Evolutionary conservation across 2,797 vertebrate genomes (phyloP).

Genomic region (Enteromius radiatus): DNA sequence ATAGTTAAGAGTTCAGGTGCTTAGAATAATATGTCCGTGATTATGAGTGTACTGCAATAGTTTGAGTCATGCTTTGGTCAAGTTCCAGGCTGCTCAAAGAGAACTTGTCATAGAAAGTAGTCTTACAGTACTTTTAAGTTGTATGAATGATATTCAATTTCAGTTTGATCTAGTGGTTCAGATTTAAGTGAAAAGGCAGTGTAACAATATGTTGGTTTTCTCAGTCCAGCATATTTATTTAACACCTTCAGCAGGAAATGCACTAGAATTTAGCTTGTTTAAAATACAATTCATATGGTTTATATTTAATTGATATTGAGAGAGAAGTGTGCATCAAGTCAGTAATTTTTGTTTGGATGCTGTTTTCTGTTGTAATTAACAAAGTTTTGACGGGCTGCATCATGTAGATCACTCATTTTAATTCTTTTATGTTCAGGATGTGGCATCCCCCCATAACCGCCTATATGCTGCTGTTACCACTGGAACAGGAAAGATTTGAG

Average conservation of each 20-base stretch:
- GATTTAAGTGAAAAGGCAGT: too few relatives aligned
- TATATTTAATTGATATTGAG: not conserved
- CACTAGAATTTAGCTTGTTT: not conserved
- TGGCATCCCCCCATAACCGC: slow-evolving; percentile 13
- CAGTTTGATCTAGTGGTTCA: not conserved
- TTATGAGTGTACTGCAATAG: slow-evolving; percentile 4
- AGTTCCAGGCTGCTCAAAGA: not conserved
- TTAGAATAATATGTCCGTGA: slow-evolving; percentile 9
- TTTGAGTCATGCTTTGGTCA: slow-evolving; percentile 14
- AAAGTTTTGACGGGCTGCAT: slow-evolving; percentile 60
- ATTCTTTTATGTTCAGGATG: slow-evolving; percentile 45
- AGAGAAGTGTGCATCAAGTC: not conserved
- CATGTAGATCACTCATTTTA: slow-evolving; percentile 42
- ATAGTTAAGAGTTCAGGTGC: slow-evolving; percentile 10
- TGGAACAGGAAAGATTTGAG: slow-evolving; percentile 47
- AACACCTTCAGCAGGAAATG: not conserved
- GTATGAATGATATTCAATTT: not conserved
- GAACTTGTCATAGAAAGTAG: slow-evolving; percentile 11
- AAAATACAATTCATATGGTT: not conserved
- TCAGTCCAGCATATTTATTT: not conserved
- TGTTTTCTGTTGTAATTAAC: slow-evolving; percentile 59
- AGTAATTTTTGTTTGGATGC: slow-evolving; percentile 49
- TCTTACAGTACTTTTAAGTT: not conserved
- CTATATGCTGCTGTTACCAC: slow-evolving; percentile 37
- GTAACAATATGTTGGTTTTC: not conserved